Percentiles rank a stretch among this genome's conserved stretches.
These are phyloP conservation scores for Chamaea fasciata DNA, from an alignment of 2,113 vertebrate species.

Conservation along the genomic window DNA sequence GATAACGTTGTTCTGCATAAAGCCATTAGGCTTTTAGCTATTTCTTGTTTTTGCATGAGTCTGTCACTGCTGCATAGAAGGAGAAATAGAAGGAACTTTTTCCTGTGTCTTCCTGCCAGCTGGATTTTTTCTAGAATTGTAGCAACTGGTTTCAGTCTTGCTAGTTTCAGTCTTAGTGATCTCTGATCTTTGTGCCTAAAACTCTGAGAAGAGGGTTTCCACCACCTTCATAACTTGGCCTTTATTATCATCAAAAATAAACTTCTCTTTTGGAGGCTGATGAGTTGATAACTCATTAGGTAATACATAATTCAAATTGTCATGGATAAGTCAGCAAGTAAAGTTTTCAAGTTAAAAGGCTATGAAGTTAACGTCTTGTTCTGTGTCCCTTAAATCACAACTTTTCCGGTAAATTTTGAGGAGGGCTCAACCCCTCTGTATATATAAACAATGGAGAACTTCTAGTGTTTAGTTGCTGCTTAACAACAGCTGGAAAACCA, in stretches of 20 bases:
- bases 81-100: not conserved
- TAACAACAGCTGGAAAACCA: not conserved
- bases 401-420: not conserved
- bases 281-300: not conserved
- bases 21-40: not conserved
- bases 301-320: not conserved
- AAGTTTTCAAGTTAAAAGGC: not conserved
- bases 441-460: not conserved
- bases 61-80: not conserved
- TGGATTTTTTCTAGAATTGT: not conserved
- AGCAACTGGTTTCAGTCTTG: not conserved
- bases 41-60: not conserved
- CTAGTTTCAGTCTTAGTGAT: not conserved
- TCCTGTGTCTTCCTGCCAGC: not conserved
- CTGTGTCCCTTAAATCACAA: not conserved
- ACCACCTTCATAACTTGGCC: not conserved
- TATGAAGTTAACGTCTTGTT: not conserved
- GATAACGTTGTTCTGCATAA: constrained; percentile 24
- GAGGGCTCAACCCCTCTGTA: not conserved
- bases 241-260: not conserved
- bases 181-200: not conserved
- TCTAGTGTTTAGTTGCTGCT: not conserved
- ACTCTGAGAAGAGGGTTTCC: not conserved
- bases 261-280: not conserved
- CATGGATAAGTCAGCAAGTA: not conserved